These are phyloP conservation scores for Lamproptera curius DNA, from an alignment of 2,888 invertebrate species.

Conservation along the genomic window DNA sequence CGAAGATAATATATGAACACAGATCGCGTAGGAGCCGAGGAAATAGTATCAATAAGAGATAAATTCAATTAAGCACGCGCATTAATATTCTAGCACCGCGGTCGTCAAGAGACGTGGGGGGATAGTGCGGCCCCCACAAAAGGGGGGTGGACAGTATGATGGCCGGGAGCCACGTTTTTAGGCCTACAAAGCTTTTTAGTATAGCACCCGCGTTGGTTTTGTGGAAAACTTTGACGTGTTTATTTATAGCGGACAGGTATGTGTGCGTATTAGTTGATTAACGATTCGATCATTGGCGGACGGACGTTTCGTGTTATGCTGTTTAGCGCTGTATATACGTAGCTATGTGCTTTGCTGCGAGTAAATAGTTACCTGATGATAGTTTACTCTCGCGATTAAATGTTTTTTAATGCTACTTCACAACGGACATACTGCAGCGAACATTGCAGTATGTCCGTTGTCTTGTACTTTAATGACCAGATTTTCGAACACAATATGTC, in stretches of 20 bases:
- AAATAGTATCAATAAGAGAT: conserved; percentile 57
- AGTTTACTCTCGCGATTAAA: too few species aligned
- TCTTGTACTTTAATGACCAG: too few species aligned
- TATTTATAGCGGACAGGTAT: conserved; percentile 36
- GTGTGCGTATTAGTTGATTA: conserved; percentile 29
- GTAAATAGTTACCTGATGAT: too few species aligned
- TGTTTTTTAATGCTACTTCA: too few species aligned
- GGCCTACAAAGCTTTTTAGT: conserved; percentile 71
- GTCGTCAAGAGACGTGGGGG: conserved; percentile 64
- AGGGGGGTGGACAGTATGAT: conserved; percentile 34
- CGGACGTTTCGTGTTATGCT: too few species aligned
- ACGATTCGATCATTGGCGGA: conserved; percentile 21
- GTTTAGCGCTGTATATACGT: too few species aligned
- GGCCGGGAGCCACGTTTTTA: conserved; percentile 65
- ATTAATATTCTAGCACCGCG: conserved; percentile 72
- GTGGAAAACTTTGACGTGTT: conserved; percentile 43
- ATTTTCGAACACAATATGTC: too few species aligned
- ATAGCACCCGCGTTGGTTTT: conserved; percentile 51
- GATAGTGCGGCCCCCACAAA: conserved; percentile 49
- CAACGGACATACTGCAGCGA: too few species aligned
- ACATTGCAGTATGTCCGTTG: too few species aligned
- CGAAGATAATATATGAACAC: too few species aligned
- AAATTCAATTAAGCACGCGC: conserved; percentile 66
- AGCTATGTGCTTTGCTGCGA: too few species aligned
- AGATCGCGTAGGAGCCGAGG: conserved; percentile 14